Percentiles rank a stretch among this genome's conserved stretches.
These are phyloP conservation scores for Troilus luridus DNA, from an alignment of 2,888 invertebrate species.

Conservation along the genomic window DNA sequence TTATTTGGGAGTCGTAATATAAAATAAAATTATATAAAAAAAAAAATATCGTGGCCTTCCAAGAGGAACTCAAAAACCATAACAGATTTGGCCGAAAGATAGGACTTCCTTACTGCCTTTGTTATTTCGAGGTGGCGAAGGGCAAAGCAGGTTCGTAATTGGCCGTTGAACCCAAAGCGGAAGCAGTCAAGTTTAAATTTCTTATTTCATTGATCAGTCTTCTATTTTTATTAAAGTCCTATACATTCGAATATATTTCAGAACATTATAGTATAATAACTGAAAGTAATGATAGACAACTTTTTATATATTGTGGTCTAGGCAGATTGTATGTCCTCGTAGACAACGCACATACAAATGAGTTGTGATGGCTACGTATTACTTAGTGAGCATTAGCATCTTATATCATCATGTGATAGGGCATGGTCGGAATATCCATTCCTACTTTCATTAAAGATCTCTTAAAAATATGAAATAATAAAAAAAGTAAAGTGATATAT, in stretches of 20 bases:
- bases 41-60: neutral
- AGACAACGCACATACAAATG: neutral
- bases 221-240: too few species aligned
- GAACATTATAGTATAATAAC: neutral
- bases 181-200: neutral
- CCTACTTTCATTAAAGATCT: too few species aligned
- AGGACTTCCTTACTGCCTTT: neutral
- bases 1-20: neutral
- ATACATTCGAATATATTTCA: neutral
- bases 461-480: too few species aligned
- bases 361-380: neutral
- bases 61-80: neutral
- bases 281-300: neutral
- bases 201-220: neutral
- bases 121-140: neutral
- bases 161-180: neutral
- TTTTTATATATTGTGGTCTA: neutral
- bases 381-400: neutral
- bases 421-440: neutral
- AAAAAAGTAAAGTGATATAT: too few species aligned
- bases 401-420: neutral
- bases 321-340: slow-evolving; percentile 4
- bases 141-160: neutral
- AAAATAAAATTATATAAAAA: neutral
- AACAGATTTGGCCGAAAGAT: neutral